These are phyloP conservation scores for Panthera uncia DNA, from an alignment of 2,113 vertebrate genomes.

Conservation along the genomic window DNA sequence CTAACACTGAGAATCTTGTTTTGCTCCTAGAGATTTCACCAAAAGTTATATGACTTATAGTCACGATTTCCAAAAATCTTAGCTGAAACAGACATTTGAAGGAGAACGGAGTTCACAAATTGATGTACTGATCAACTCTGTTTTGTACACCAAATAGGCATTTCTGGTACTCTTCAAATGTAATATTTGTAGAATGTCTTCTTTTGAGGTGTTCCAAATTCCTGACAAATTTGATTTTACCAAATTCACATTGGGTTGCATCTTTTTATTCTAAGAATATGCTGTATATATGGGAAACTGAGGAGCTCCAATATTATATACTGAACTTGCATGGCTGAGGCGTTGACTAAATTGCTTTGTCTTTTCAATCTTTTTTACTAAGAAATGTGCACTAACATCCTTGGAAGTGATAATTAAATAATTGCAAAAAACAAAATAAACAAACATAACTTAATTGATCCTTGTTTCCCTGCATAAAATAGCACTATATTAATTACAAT, in stretches of 20 bases:
- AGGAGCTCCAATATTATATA: not conserved
- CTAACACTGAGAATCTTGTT: not conserved
- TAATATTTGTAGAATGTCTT: constrained; percentile 40
- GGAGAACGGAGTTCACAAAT: constrained; percentile 38
- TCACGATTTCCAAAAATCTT: constrained; percentile 15
- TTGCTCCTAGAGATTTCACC: not conserved
- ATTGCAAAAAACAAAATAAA: not conserved
- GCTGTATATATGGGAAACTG: not conserved
- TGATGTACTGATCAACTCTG: not conserved
- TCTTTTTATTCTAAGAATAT: constrained; percentile 47
- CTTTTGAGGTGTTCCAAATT: constrained; percentile 48
- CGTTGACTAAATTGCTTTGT: not conserved
- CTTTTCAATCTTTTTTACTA: constrained; percentile 31
- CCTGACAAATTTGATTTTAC: constrained; percentile 31
- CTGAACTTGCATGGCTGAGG: not conserved
- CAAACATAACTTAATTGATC: not conserved
- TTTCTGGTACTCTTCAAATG: constrained; percentile 22
- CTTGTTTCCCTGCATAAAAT: not conserved
- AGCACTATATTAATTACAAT: not conserved
- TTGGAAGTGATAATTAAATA: constrained; percentile 9
- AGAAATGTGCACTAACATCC: not conserved
- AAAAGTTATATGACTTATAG: not conserved
- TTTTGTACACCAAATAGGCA: not conserved
- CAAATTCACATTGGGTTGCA: constrained; percentile 15
- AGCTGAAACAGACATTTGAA: not conserved